A percentile compares a stretch with the other conserved stretches of the same genome.
These are phyloP conservation scores for Euschistus heros DNA, from an alignment of 1,140 invertebrate species.

Conservation along the genomic window DNA sequence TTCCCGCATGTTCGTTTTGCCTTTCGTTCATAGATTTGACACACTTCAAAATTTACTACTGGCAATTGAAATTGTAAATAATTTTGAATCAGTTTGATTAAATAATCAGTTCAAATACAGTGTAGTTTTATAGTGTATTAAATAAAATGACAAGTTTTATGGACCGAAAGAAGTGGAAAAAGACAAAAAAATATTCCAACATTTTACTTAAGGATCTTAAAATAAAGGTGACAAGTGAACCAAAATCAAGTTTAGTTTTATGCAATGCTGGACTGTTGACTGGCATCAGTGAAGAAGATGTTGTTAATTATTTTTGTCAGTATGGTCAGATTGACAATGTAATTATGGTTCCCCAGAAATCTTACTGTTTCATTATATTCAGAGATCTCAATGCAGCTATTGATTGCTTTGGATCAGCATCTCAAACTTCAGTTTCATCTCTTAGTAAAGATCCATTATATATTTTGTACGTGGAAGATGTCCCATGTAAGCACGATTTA, in stretches of 20 bases:
- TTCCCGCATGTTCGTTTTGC: no score
- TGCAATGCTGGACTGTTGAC: conserved; percentile 67
- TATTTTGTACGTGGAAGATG: conserved; percentile 30
- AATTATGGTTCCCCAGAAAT: conserved; percentile 57
- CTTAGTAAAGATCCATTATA: conserved; percentile 37
- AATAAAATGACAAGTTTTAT: conserved; percentile 2
- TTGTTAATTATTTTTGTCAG: conserved; percentile 42
- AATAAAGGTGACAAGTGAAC: background rate
- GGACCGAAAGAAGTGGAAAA: conserved; percentile 2
- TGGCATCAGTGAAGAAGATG: conserved; percentile 49
- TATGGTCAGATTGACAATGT: conserved; percentile 45
- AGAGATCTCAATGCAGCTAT: conserved; percentile 37
- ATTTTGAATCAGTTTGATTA: no score
- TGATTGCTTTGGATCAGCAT: conserved; percentile 40
- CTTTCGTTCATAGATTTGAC: no score
- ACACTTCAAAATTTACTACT: no score
- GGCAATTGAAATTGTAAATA: no score
- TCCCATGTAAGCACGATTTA: conserved; percentile 37
- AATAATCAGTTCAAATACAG: no score
- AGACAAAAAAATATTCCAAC: conserved; percentile 7
- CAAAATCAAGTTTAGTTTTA: conserved; percentile 41
- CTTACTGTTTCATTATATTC: conserved; percentile 62
- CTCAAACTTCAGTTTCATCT: conserved; percentile 41
- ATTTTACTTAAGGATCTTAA: background rate
- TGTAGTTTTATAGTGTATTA: no score